These are phyloP conservation scores for Semnornis frantzii DNA, from an alignment of 2,113 vertebrate genomes.

Conservation along the genomic window DNA sequence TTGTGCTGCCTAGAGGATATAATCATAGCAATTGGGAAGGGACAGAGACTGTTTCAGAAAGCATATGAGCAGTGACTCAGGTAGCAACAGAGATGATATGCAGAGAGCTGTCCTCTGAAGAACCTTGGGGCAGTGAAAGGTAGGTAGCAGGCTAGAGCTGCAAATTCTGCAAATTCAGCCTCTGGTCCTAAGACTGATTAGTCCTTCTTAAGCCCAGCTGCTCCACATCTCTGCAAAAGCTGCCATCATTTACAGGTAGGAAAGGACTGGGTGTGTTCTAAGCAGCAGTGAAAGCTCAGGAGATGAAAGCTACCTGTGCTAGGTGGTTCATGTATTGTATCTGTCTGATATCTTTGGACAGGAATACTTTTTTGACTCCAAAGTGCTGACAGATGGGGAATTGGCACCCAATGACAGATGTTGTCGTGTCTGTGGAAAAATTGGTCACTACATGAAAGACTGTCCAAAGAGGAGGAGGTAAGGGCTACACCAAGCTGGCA, in stretches of 20 bases:
- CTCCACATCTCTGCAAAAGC: background rate
- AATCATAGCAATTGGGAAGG: background rate
- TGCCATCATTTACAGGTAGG: background rate
- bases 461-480: conserved; percentile 97
- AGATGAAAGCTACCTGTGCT: background rate
- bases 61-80: background rate
- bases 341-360: conserved; percentile 59
- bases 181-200: background rate
- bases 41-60: background rate
- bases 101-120: background rate
- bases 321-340: background rate
- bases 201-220: background rate
- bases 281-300: background rate
- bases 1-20: background rate
- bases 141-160: background rate
- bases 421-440: conserved; percentile 97
- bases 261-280: background rate
- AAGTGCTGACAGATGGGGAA: conserved; percentile 95
- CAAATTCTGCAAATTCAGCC: background rate
- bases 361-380: conserved; percentile 99
- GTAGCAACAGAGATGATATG: background rate
- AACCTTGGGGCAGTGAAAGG: background rate
- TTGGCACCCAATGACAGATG: conserved; percentile 97
- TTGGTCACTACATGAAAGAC: conserved; percentile 99
- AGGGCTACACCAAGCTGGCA: background rate